These are phyloP conservation scores for Ectropis grisescens DNA, from an alignment of 1,140 invertebrate genomes.

Conservation along the genomic window DNA sequence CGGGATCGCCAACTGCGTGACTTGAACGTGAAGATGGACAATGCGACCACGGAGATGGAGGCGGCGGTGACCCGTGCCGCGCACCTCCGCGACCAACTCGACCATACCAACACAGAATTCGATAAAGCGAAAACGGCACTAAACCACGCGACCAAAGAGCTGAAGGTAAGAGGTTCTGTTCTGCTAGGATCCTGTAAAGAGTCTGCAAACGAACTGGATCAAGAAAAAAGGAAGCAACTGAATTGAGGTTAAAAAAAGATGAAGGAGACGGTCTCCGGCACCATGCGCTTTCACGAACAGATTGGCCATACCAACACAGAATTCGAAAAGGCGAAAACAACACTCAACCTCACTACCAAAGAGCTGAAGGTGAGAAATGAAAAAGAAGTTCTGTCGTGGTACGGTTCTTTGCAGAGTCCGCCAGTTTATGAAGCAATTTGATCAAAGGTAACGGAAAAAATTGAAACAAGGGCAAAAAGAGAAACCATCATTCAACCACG, in stretches of 20 bases:
- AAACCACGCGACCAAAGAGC: slow-evolving; percentile 27
- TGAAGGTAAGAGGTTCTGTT: slow-evolving; percentile 35
- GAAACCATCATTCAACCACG: slow-evolving; percentile 29
- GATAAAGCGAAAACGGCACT: slow-evolving; percentile 38
- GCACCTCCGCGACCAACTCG: slow-evolving; percentile 40
- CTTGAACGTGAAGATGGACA: slow-evolving; percentile 24
- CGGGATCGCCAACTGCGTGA: slow-evolving; percentile 59
- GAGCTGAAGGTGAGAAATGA: slow-evolving; percentile 51
- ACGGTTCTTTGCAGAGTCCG: no score
- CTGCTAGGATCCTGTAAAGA: no score
- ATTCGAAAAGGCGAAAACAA: slow-evolving; percentile 39
- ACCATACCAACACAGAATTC: slow-evolving; percentile 26
- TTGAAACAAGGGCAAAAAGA: no score
- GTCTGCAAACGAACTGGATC: no score
- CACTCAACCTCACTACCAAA: slow-evolving; percentile 25
- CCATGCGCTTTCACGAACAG: slow-evolving; percentile 34
- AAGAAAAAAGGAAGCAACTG: no score
- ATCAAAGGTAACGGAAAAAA: no score
- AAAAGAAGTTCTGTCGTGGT: no score
- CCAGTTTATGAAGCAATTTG: no score
- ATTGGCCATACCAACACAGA: slow-evolving; percentile 30
- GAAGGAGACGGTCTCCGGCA: slow-evolving; percentile 39
- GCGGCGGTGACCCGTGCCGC: slow-evolving; percentile 36
- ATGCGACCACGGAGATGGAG: slow-evolving; percentile 41
- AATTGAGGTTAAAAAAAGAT: no score